phyloP scores from a whole-genome alignment of 2,113 vertebrate species.

The Galemys pyrenaicus region DNA sequence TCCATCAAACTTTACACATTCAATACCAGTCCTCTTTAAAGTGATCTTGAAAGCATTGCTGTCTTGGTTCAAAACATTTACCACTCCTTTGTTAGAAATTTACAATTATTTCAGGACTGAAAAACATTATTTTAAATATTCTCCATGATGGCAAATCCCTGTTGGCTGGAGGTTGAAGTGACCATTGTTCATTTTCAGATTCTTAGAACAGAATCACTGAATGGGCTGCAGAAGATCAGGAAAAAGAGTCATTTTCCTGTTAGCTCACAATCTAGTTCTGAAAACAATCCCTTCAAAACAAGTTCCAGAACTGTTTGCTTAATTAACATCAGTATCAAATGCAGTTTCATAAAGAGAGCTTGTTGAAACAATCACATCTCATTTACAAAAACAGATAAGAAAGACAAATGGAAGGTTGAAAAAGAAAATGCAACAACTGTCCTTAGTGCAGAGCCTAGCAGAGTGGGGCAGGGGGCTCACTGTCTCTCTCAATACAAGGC shows the following conservation, averaged over 20 bases:
- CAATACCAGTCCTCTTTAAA: neutral
- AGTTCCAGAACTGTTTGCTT: neutral
- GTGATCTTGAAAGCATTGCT: neutral
- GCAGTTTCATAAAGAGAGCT: neutral
- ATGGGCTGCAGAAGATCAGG: neutral
- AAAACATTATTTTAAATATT: neutral
- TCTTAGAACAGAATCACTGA: neutral
- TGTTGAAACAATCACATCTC: neutral
- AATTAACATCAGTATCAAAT: neutral
- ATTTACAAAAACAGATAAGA: neutral
- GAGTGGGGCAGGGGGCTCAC: neutral
- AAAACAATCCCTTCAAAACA: neutral
- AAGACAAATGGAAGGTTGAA: neutral
- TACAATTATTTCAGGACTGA: constrained; percentile 25
- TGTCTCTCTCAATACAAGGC: neutral
- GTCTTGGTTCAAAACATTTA: constrained; percentile 28
- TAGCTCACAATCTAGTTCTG: neutral
- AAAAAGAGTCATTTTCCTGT: neutral
- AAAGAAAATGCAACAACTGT: neutral
- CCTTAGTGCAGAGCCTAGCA: neutral
- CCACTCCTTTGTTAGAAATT: neutral
- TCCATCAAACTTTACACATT: neutral
- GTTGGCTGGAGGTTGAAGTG: neutral
- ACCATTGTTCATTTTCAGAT: neutral
- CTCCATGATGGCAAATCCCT: neutral